Evolutionary conservation across 2,797 vertebrate genomes (phyloP), one percentile per base, ranked within the genome.

Genomic region (Myiothlypis chrysogaster): DNA sequence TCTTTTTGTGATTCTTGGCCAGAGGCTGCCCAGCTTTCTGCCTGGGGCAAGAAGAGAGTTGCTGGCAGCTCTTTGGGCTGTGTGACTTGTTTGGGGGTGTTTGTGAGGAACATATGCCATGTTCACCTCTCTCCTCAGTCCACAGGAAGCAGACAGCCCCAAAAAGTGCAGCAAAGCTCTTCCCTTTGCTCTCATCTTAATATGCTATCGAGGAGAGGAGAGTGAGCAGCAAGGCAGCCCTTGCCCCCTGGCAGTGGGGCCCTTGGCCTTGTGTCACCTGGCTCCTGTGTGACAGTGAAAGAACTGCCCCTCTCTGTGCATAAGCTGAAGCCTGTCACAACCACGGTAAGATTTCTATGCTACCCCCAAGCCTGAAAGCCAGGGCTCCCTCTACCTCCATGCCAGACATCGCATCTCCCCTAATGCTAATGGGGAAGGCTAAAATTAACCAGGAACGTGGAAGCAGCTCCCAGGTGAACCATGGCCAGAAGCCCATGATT

Each of bases 401-500:
- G 50, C 17, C 72, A 87, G 59, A 35, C 23, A 55, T 17, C 44
- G 56, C 66, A 44, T 79, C 75, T 80, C 41, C 84, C 41, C 77
- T 69, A 7, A 3, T 37, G 41, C 24, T 27, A 18, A 39, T n/a
- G 44, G 69, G 5, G n/a, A 87, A 87, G 59, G 41, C 43, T 95
- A 95, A 96, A 88, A 70, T 93, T 96, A 96, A 93, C 52, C 92
- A 95, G 93, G 89, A 71, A 68, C 1, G 2, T 37, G 16, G 77
- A 68, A 93, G 64, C 46, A 69, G 75, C 50, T 92, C 80, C 78
- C 50, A 64, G 78, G 85, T 19, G 43, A 96, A 30, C 27, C 47
- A 25, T 66, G 92, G 95, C 97, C 77, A 92, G 83, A 77, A 95
- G 90, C 87, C 94, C 89, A 71, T 81, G 81, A 77, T 87, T 94